These are phyloP conservation scores for Galerucella pusilla DNA, from an alignment of 2,888 invertebrate species.

Conservation along the genomic window DNA sequence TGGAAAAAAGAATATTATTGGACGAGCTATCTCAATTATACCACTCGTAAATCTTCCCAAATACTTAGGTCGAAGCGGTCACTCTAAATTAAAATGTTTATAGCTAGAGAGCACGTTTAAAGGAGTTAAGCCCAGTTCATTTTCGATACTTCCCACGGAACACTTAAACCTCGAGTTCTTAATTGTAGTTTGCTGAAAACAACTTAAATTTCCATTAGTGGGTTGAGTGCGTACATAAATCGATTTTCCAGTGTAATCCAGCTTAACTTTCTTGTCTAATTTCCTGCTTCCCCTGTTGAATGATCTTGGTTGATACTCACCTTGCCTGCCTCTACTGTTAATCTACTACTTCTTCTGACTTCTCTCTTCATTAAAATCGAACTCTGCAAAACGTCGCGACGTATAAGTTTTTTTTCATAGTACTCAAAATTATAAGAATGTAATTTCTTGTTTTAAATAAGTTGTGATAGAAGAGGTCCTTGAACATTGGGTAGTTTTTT, in stretches of 20 bases:
- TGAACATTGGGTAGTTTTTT: no score
- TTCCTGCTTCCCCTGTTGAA: conserved; percentile 7
- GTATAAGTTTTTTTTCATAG: background rate
- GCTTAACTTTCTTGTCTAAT: conserved; percentile 15
- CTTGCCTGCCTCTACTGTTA: background rate
- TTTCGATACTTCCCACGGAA: background rate
- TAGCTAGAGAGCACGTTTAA: no score
- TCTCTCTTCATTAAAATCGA: conserved; percentile 2
- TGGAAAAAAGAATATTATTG: no score
- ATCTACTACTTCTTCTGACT: conserved; percentile 10
- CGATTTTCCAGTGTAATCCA: conserved; percentile 15
- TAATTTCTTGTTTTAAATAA: background rate
- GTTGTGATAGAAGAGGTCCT: no score
- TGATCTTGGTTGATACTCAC: conserved; percentile 8
- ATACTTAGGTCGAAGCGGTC: no score
- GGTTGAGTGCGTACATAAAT: conserved; percentile 2
- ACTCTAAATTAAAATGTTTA: no score
- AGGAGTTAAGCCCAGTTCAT: background rate
- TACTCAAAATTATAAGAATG: background rate
- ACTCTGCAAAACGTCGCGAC: background rate
- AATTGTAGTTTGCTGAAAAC: background rate
- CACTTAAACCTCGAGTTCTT: background rate
- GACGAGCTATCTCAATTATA: no score
- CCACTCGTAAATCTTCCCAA: no score
- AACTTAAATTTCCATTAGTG: conserved; percentile 3